These are phyloP conservation scores for Glyphotaelius pellucidus DNA, from an alignment of 2,888 invertebrate genomes.

Conservation along the genomic window DNA sequence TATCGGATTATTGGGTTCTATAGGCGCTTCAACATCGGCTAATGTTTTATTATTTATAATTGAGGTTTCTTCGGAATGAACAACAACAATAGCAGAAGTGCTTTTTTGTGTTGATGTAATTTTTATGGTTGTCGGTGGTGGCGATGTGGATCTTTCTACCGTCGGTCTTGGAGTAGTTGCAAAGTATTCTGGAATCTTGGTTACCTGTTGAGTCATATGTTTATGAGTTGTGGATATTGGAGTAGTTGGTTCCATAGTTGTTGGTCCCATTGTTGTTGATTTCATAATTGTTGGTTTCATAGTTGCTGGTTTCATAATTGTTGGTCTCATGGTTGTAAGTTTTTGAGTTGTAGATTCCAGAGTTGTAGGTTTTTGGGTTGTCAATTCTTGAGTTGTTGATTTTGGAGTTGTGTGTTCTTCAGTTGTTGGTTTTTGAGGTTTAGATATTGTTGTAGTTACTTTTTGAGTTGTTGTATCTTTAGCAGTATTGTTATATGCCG, in stretches of 20 bases:
- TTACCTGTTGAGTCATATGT: not conserved
- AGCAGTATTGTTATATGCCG: not conserved
- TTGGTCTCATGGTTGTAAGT: not conserved
- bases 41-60: not conserved
- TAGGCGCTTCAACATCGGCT: constrained; percentile 51
- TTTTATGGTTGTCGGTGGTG: not conserved
- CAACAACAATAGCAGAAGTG: constrained; percentile 63
- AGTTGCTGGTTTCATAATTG: constrained; percentile 64
- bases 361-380: constrained; percentile 31
- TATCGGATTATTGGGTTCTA: constrained; percentile 53
- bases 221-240: not conserved
- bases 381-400: not conserved
- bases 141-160: not conserved
- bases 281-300: constrained; percentile 61
- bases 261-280: too few species aligned
- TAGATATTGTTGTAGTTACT: not conserved
- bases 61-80: constrained; percentile 67
- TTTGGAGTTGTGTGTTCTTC: not conserved
- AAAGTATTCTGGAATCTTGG: not conserved
- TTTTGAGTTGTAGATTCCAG: not conserved
- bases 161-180: not conserved
- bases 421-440: not conserved
- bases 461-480: not conserved
- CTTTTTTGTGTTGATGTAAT: not conserved
- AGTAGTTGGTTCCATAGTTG: not conserved